These are phyloP conservation scores for Charadrius vociferus DNA, from an alignment of 2,113 vertebrate genomes.

Conservation along the genomic window DNA sequence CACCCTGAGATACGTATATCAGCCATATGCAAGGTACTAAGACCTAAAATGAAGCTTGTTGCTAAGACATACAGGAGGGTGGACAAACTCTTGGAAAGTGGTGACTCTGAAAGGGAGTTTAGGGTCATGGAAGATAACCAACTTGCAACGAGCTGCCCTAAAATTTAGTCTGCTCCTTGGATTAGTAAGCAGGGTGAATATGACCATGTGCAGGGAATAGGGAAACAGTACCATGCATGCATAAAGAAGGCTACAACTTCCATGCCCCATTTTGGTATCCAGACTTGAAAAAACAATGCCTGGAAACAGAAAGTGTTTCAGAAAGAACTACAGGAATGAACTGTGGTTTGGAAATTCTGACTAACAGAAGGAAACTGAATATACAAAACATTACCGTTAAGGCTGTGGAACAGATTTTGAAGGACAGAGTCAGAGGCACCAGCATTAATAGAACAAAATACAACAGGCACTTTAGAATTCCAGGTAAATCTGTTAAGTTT, in stretches of 20 bases:
- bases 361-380: background rate
- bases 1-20: background rate
- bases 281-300: background rate
- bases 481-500: background rate
- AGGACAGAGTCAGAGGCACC: background rate
- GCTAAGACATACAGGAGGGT: background rate
- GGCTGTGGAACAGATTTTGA: background rate
- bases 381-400: background rate
- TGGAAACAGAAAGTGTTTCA: background rate
- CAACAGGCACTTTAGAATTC: background rate
- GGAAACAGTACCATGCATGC: rapidly evolving
- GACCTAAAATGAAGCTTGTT: background rate
- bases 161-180: background rate
- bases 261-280: background rate
- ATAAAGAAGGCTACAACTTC: background rate
- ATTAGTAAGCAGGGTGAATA: background rate
- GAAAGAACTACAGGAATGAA: background rate
- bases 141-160: background rate
- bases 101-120: background rate
- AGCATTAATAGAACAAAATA: background rate
- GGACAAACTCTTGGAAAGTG: background rate
- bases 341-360: background rate
- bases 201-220: background rate
- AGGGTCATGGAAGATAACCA: background rate
- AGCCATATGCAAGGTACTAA: background rate